These are phyloP conservation scores for Oligia fasciuncula DNA, from an alignment of 2,888 invertebrate genomes.

Conservation along the genomic window DNA sequence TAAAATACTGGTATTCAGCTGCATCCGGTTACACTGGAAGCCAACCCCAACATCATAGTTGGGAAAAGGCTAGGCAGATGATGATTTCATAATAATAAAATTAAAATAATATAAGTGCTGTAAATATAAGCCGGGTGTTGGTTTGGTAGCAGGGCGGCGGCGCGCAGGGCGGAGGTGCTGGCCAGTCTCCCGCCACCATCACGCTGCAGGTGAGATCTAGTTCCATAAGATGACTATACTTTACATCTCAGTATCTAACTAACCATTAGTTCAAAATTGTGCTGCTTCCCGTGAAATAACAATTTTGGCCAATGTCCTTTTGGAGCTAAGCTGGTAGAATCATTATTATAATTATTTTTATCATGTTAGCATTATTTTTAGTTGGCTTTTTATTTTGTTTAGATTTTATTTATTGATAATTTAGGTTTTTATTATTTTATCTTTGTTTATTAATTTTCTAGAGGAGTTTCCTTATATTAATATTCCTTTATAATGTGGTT, in stretches of 20 bases:
- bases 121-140: conserved; percentile 75
- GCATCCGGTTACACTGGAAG: too few relatives aligned
- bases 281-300: too few relatives aligned
- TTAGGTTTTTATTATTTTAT: background rate
- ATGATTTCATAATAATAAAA: too few relatives aligned
- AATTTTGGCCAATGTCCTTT: background rate
- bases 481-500: background rate
- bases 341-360: background rate
- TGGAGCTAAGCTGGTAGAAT: background rate
- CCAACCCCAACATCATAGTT: too few relatives aligned
- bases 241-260: background rate
- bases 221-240: background rate
- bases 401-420: background rate
- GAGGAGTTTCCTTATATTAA: background rate
- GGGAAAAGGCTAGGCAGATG: too few relatives aligned
- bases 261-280: background rate
- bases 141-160: conserved; percentile 83
- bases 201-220: conserved; percentile 83
- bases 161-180: conserved; percentile 74
- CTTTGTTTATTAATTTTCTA: background rate
- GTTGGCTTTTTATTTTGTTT: background rate
- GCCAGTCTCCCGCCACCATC: conserved; percentile 82
- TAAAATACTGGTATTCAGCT: too few relatives aligned
- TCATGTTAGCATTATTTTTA: background rate
- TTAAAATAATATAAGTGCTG: conserved; percentile 55